phyloP scores from a whole-genome alignment of 2,888 invertebrate genomes.

The Sturmia bella region DNA sequence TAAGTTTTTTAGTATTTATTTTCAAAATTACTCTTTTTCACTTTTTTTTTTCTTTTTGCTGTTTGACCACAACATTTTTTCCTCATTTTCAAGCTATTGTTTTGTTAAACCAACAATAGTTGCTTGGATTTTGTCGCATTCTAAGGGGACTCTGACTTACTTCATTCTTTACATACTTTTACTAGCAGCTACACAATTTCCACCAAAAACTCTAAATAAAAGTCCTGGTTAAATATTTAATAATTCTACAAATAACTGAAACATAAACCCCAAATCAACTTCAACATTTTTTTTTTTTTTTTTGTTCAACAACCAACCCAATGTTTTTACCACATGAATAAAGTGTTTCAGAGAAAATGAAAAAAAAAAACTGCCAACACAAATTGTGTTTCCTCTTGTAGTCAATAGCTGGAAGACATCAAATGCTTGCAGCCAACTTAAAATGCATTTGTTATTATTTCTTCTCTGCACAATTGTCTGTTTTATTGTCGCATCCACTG shows the following conservation, averaged over 20 bases:
- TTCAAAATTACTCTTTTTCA: slow-evolving; percentile 27
- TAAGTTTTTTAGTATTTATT: slow-evolving; percentile 5
- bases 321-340: slow-evolving; percentile 36
- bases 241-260: slow-evolving; percentile 47
- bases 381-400: slow-evolving; percentile 68
- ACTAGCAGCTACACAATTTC: not conserved
- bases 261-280: slow-evolving; percentile 56
- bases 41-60: slow-evolving; percentile 16
- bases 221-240: slow-evolving; percentile 62
- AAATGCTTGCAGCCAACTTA: slow-evolving; percentile 71
- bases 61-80: slow-evolving; percentile 1
- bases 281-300: slow-evolving; percentile 8
- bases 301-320: slow-evolving; percentile 31
- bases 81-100: slow-evolving; percentile 51
- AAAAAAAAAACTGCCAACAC: slow-evolving; percentile 37
- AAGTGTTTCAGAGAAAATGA: slow-evolving; percentile 12
- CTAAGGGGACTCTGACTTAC: slow-evolving; percentile 68
- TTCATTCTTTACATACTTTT: slow-evolving; percentile 6
- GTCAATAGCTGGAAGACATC: slow-evolving; percentile 67
- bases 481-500: slow-evolving; percentile 53
- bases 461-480: slow-evolving; percentile 51
- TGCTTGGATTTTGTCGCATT: slow-evolving; percentile 67
- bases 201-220: slow-evolving; percentile 65
- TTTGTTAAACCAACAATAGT: slow-evolving; percentile 55
- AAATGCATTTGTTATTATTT: slow-evolving; percentile 64